Conservation (phyloP, 2,888 invertebrate genomes). For the Ecliptopera silaceata region DNA sequence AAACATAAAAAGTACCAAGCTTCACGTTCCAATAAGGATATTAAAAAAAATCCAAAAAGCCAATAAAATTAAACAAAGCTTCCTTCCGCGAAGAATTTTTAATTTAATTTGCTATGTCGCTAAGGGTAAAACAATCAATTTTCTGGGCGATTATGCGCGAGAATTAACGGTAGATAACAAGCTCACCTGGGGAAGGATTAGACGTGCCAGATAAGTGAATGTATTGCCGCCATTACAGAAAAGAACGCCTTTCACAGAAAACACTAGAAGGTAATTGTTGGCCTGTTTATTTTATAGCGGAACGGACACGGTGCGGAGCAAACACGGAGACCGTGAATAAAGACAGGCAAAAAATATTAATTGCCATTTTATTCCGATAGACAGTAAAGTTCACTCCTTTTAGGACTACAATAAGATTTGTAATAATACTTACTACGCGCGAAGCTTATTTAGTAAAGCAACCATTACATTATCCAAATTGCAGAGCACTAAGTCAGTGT, state of each 20-base stretch:
- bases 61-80: constrained; percentile 15
- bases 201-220: constrained; percentile 69
- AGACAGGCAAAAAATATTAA: too few species aligned
- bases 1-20: not conserved
- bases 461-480: too few species aligned
- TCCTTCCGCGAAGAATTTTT: constrained; percentile 37
- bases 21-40: not conserved
- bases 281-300: constrained; percentile 11
- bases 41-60: constrained; percentile 24
- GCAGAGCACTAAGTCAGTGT: too few species aligned
- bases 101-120: constrained; percentile 46
- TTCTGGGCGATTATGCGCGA: constrained; percentile 60
- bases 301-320: constrained; percentile 8
- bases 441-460: too few species aligned
- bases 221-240: constrained; percentile 67
- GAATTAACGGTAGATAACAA: constrained; percentile 76
- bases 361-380: too few species aligned
- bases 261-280: constrained; percentile 50
- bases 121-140: constrained; percentile 63
- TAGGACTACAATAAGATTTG: too few species aligned
- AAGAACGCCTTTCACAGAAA: constrained; percentile 64
- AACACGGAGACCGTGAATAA: not conserved
- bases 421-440: too few species aligned
- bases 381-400: too few species aligned
- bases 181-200: constrained; percentile 72